A percentile compares a stretch with the other conserved stretches of the same genome.
Evolutionary conservation across 2,797 vertebrate species (phyloP).

Genomic region (Bradypodion pumilum): DNA sequence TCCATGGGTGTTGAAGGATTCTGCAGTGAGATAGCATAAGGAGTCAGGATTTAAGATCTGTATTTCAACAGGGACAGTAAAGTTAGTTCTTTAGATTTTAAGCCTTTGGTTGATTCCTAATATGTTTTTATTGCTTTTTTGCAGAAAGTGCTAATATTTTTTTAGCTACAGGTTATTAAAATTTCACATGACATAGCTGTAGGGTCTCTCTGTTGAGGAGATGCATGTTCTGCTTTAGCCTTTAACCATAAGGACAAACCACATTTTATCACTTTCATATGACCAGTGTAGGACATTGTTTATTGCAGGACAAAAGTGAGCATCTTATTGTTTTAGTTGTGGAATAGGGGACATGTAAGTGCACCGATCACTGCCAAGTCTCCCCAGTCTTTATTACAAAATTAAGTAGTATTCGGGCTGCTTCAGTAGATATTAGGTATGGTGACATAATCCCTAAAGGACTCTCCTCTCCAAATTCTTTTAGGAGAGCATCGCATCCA

Average conservation of each 20-base stretch:
- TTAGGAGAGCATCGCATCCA: slow-evolving; percentile 85
- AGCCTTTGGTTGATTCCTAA: not conserved
- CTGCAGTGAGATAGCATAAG: not conserved
- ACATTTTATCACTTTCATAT: not conserved
- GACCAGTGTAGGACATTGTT: accelerated
- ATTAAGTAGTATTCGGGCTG: not conserved
- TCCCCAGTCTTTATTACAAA: not conserved
- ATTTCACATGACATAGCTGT: accelerated
- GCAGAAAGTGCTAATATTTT: not conserved
- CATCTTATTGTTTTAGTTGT: not conserved
- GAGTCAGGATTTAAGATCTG: not conserved
- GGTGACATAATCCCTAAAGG: not conserved
- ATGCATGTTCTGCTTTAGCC: not conserved
- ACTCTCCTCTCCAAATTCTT: not conserved
- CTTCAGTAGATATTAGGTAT: not conserved
- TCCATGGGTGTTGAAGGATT: not conserved
- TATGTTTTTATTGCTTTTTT: not conserved
- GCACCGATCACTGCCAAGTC: not conserved
- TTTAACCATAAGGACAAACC: slow-evolving; percentile 5
- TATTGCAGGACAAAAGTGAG: not conserved
- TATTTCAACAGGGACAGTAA: not conserved
- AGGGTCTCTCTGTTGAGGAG: not conserved
- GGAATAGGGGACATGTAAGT: not conserved
- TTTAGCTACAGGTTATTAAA: not conserved
- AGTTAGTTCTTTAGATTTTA: not conserved